Evolutionary conservation across 2,888 invertebrate species (phyloP).

Genomic region (Volucella inanis): DNA sequence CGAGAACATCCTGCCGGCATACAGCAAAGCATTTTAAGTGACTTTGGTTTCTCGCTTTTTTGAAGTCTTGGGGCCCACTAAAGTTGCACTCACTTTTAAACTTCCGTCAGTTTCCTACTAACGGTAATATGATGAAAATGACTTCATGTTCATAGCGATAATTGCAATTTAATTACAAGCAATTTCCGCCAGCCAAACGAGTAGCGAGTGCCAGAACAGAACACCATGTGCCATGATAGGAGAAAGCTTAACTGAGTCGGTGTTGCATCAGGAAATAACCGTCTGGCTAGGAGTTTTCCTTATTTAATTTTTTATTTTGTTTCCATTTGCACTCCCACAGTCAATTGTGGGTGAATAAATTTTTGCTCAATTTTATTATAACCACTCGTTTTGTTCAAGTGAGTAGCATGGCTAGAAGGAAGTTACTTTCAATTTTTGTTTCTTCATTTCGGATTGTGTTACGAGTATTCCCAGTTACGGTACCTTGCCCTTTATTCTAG

Average conservation of each 20-base stretch:
- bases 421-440: slow-evolving; percentile 37
- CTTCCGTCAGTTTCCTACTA: slow-evolving; percentile 61
- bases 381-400: slow-evolving; percentile 25
- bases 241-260: slow-evolving; percentile 49
- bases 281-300: slow-evolving; percentile 60
- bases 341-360: slow-evolving; percentile 6
- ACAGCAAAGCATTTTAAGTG: slow-evolving; percentile 42
- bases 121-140: slow-evolving; percentile 75
- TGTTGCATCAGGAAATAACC: slow-evolving; percentile 69
- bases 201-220: slow-evolving; percentile 15
- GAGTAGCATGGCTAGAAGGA: neutral
- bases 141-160: slow-evolving; percentile 74
- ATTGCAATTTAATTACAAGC: slow-evolving; percentile 75
- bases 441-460: slow-evolving; percentile 18
- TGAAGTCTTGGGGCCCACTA: slow-evolving; percentile 12
- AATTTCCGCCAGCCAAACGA: slow-evolving; percentile 72
- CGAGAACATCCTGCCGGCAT: slow-evolving; percentile 64
- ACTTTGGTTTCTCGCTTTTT: slow-evolving; percentile 32
- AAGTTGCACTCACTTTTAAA: slow-evolving; percentile 51
- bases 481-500: neutral
- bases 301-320: slow-evolving; percentile 11
- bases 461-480: neutral
- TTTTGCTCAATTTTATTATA: slow-evolving; percentile 62
- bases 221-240: neutral
- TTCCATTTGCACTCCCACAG: neutral